Conservation (phyloP, 2,797 vertebrate genomes). For the Crocidura indochinensis region DNA sequence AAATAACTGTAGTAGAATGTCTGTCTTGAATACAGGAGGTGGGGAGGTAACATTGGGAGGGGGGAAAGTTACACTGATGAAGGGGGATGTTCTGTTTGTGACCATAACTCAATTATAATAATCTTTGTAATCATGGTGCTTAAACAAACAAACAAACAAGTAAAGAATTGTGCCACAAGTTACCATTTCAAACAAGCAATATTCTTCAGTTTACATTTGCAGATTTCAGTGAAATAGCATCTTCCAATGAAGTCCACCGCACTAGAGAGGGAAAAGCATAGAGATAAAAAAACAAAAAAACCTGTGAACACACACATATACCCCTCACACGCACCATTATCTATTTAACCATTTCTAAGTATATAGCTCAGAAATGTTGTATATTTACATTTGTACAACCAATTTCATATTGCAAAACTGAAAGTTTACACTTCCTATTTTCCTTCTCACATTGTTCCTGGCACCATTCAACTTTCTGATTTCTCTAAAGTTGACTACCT, state of each 20-base stretch:
- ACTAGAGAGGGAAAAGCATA: constrained; percentile 86
- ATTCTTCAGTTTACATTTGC: constrained; percentile 98
- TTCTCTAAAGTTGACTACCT: constrained; percentile 40
- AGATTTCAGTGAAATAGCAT: constrained; percentile 97
- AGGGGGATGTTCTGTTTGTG: too few relatives aligned
- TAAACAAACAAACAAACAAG: too few relatives aligned
- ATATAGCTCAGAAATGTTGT: constrained; percentile 24
- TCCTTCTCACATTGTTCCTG: background rate
- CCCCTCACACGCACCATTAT: background rate
- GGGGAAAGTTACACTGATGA: too few relatives aligned
- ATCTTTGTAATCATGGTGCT: too few relatives aligned
- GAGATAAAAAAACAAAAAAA: background rate
- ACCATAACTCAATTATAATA: too few relatives aligned
- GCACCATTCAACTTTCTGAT: constrained; percentile 5
- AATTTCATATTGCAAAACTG: constrained; percentile 32
- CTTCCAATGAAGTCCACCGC: constrained; percentile 97
- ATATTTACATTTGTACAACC: constrained; percentile 14
- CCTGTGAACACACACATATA: background rate
- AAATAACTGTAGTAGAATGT: too few relatives aligned
- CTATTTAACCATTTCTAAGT: background rate
- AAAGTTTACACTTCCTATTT: background rate
- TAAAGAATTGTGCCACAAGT: constrained; percentile 61
- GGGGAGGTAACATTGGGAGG: too few relatives aligned
- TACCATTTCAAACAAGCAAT: constrained; percentile 99
- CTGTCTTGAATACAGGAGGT: too few relatives aligned